phyloP scores from a whole-genome alignment of 2,797 vertebrate genomes.

The Tapirus indicus region DNA sequence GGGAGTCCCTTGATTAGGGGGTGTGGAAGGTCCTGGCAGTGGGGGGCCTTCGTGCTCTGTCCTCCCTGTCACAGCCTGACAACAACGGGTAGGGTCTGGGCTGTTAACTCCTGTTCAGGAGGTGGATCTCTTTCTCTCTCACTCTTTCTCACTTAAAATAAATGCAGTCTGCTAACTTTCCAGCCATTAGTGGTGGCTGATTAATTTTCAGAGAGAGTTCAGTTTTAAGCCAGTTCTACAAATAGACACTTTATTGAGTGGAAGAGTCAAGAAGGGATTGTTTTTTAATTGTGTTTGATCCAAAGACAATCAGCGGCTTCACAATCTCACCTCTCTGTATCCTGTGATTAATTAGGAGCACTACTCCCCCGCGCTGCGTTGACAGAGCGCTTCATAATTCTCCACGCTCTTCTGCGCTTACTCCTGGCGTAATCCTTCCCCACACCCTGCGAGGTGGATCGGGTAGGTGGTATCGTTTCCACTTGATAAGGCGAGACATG shows the following conservation, averaged over 20 bases:
- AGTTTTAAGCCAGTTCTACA: constrained; percentile 80
- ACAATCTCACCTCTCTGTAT: constrained; percentile 48
- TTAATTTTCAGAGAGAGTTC: constrained; percentile 82
- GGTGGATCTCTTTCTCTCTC: background rate
- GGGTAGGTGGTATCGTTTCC: background rate
- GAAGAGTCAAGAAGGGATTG: constrained; percentile 75
- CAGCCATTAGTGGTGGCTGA: constrained; percentile 79
- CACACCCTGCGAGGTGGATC: background rate
- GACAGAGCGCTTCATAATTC: constrained; percentile 39
- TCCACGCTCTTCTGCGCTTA: background rate
- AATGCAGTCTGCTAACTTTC: constrained; percentile 72
- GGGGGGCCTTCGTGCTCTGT: constrained; percentile 79
- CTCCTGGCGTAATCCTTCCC: background rate
- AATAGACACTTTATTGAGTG: constrained; percentile 77
- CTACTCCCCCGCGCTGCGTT: constrained; percentile 7
- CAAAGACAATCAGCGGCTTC: constrained; percentile 65
- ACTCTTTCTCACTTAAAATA: constrained; percentile 68
- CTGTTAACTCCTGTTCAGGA: constrained; percentile 57
- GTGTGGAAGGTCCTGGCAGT: constrained; percentile 78
- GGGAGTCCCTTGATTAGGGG: constrained; percentile 84
- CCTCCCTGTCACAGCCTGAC: constrained; percentile 84
- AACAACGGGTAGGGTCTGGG: constrained; percentile 81
- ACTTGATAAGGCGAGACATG: background rate
- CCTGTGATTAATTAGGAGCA: constrained; percentile 68
- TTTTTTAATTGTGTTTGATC: constrained; percentile 79